Base-by-base conservation (phyloP, 2,888 invertebrate species). In the Aromia moschata region DNA sequence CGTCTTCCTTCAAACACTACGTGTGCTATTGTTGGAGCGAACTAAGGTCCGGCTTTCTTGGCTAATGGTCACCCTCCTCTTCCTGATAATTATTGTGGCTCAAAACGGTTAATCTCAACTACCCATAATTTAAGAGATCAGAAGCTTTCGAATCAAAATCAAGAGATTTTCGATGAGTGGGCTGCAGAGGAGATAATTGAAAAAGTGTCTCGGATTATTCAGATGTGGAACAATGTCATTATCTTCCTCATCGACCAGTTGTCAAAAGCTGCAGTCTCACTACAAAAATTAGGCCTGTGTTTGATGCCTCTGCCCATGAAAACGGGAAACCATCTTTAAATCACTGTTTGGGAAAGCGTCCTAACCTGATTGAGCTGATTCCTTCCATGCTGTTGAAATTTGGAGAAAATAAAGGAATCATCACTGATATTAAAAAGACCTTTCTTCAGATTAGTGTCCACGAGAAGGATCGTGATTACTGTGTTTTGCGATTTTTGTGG, bases 281-380 rank as follows among this genome's bases (percentile, higher is more conserved):
- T 14, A 56, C 56, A 40, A 60, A 62, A 51, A 56, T 60, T 12
- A 49, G 53, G 12, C 54, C 44, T 1, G 31, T 54, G 10, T 54
- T 54, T 15, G 54, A 56, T 40, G 47, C 56, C 2, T 46, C 47
- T 7, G 49, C 45, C n/a, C 7, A 33, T 2, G 56, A 56, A 45
- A 40, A 51, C 2, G 41, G 59, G 0, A 70, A 67, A 1, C 17
- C 62, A 0, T 74, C 75, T 2, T 33, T 60, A 10, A 60, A 58
- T 43, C 41, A 53, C 2, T 64, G 64, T 25, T 43, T 60, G 12
- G 56, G 61, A 44, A 63, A 60, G 33, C 63, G 65, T 5, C 14
- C 18, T 11, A 65, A 65, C 45, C 31, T 60, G 14, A 65, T 61
- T 1, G 64, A 62, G 20, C 10, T 52, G 20, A 66, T 67, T 43